These are phyloP conservation scores for Callopanchax toddi DNA, from an alignment of 2,113 vertebrate genomes.

Conservation along the genomic window DNA sequence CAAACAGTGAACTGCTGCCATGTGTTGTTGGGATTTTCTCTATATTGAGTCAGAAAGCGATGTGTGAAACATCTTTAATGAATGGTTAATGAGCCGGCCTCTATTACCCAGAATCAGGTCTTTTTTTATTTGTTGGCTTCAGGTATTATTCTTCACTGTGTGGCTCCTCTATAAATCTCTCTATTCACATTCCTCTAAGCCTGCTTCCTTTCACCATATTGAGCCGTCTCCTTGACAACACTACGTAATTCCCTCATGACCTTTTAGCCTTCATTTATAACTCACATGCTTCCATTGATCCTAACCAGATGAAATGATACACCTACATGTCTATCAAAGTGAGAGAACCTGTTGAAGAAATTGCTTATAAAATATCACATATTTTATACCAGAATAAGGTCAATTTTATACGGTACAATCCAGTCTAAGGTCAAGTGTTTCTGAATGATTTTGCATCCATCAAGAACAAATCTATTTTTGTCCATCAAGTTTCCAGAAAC, in stretches of 20 bases:
- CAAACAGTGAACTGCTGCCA: neutral
- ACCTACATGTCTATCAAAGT: conserved; percentile 55
- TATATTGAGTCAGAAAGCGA: neutral
- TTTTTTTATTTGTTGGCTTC: conserved; percentile 20
- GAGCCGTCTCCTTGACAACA: conserved; percentile 62
- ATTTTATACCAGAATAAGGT: no score
- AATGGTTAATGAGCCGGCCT: neutral
- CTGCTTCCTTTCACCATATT: conserved; percentile 50
- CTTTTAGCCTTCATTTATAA: conserved; percentile 61
- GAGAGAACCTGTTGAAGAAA: conserved; percentile 1
- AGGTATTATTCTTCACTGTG: conserved; percentile 42
- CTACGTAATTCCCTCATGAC: conserved; percentile 71
- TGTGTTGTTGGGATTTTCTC: neutral
- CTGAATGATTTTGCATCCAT: conserved; percentile 1
- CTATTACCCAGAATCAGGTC: conserved; percentile 11
- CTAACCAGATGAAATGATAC: conserved; percentile 51
- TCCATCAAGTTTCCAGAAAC: neutral
- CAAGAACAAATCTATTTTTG: conserved; percentile 17
- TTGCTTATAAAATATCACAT: neutral
- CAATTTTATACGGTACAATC: no score
- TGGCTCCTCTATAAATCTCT: conserved; percentile 58
- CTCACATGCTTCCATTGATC: conserved; percentile 64
- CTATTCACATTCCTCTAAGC: conserved; percentile 54
- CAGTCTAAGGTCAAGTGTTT: accelerated
- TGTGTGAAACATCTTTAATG: neutral